A percentile compares a stretch with the other conserved stretches of the same genome.
These are phyloP conservation scores for Cephus pulcher DNA, from an alignment of 2,888 invertebrate genomes.

Conservation along the genomic window DNA sequence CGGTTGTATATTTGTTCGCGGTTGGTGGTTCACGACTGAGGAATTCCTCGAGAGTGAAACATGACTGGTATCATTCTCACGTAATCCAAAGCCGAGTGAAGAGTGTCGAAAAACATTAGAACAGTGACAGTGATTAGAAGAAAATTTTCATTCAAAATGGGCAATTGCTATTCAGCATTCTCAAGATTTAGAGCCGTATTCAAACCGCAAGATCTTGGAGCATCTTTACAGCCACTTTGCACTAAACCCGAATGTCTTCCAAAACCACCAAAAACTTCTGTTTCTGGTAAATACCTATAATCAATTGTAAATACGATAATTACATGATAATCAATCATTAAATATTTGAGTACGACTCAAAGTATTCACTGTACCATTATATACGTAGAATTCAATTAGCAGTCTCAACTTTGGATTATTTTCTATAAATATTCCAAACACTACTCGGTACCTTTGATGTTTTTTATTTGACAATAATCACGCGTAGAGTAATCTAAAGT, in stretches of 20 bases:
- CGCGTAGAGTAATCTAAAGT: background rate
- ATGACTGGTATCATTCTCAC: background rate
- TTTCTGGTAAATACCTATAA: slow-evolving; percentile 41
- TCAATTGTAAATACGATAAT: background rate
- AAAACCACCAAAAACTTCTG: slow-evolving; percentile 47
- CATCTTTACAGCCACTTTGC: slow-evolving; percentile 46
- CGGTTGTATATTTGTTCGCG: background rate
- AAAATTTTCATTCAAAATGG: slow-evolving; percentile 41
- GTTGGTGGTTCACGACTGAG: background rate
- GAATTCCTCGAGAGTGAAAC: background rate
- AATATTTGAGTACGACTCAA: background rate
- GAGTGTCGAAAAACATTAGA: background rate
- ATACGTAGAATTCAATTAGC: background rate
- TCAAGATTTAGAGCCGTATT: slow-evolving; percentile 53
- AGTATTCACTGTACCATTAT: background rate
- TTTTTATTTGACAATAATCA: background rate
- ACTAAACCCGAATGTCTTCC: slow-evolving; percentile 55
- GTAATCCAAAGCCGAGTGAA: background rate
- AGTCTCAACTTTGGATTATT: background rate
- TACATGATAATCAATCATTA: background rate
- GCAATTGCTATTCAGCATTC: slow-evolving; percentile 54
- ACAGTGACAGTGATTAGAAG: background rate
- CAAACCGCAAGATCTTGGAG: slow-evolving; percentile 39
- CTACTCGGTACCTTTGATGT: background rate
- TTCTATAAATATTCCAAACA: background rate